A percentile compares a stretch with the other conserved stretches of the same genome.
Evolutionary conservation across 2,888 invertebrate genomes (phyloP).

Genomic region (Agrotis ipsilon): DNA sequence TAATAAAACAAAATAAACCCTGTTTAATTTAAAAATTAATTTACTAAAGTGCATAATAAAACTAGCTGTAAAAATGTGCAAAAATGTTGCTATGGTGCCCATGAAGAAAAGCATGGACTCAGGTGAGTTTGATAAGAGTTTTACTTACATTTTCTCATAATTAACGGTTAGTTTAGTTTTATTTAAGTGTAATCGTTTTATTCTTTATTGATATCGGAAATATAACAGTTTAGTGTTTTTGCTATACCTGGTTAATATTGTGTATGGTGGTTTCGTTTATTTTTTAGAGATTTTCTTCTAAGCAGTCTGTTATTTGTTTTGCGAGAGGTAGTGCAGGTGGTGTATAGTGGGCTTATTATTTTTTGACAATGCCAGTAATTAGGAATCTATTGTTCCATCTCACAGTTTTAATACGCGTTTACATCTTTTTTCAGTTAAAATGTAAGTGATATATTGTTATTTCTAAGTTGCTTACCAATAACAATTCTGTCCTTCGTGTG

Average conservation of each 20-base stretch:
- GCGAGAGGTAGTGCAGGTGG: background rate
- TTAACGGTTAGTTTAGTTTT: slow-evolving; percentile 19
- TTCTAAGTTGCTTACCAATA: background rate
- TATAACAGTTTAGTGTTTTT: slow-evolving; percentile 14
- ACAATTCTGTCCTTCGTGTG: slow-evolving; percentile 35
- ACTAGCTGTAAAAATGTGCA: slow-evolving; percentile 77
- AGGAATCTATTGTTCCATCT: slow-evolving; percentile 33
- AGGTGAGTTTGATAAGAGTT: slow-evolving; percentile 73
- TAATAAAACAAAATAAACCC: slow-evolving; percentile 10
- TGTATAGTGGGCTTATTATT: background rate
- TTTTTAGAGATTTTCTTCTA: background rate
- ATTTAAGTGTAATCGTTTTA: slow-evolving; percentile 19
- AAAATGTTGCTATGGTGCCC: slow-evolving; percentile 81
- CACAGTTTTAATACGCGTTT: slow-evolving; percentile 35
- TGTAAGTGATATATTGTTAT: slow-evolving; percentile 53
- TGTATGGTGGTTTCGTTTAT: slow-evolving; percentile 21
- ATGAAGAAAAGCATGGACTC: slow-evolving; percentile 77
- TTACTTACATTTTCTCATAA: slow-evolving; percentile 16
- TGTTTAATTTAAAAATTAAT: slow-evolving; percentile 13
- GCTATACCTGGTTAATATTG: slow-evolving; percentile 29
- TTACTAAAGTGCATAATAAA: slow-evolving; percentile 57
- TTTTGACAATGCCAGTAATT: slow-evolving; percentile 41
- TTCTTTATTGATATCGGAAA: background rate
- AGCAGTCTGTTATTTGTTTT: background rate
- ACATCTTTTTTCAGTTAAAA: slow-evolving; percentile 49